Evolutionary conservation across 2,888 invertebrate genomes (phyloP).

Genomic region (Sclerodermus sp.): DNA sequence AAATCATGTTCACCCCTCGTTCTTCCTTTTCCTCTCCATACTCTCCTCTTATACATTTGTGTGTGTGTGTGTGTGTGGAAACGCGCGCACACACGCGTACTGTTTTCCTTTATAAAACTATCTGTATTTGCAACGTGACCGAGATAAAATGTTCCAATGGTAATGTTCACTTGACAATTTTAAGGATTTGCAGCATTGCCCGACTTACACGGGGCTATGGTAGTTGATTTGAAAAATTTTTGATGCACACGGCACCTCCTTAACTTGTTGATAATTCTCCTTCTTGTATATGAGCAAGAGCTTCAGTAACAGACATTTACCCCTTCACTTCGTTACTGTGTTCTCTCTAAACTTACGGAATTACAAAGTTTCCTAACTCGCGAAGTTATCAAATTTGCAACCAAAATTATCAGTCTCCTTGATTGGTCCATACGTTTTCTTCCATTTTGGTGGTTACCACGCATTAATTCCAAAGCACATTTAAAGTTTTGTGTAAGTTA

Average conservation of each 20-base stretch:
- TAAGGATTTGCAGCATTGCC: too few species aligned
- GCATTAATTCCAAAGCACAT: too few species aligned
- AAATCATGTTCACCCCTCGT: background rate
- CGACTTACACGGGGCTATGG: too few species aligned
- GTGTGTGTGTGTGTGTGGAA: background rate
- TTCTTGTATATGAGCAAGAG: background rate
- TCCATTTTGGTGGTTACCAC: background rate
- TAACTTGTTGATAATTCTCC: too few species aligned
- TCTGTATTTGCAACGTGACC: too few species aligned
- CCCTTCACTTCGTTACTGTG: conserved; percentile 17
- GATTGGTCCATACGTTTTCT: background rate
- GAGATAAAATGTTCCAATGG: too few species aligned
- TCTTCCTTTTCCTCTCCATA: background rate
- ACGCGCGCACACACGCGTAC: background rate
- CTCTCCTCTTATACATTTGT: background rate
- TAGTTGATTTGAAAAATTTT: too few species aligned
- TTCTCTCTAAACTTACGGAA: conserved; percentile 5
- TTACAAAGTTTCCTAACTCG: conserved; percentile 10
- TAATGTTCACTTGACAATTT: too few species aligned
- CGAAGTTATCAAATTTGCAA: conserved; percentile 10
- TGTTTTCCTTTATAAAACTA: background rate
- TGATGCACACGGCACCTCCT: too few species aligned
- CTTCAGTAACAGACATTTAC: conserved; percentile 12
- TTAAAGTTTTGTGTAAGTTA: too few species aligned
- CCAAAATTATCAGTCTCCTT: conserved; percentile 5